phyloP scores from a whole-genome alignment of 2,888 invertebrate genomes.

The Spodoptera littoralis region DNA sequence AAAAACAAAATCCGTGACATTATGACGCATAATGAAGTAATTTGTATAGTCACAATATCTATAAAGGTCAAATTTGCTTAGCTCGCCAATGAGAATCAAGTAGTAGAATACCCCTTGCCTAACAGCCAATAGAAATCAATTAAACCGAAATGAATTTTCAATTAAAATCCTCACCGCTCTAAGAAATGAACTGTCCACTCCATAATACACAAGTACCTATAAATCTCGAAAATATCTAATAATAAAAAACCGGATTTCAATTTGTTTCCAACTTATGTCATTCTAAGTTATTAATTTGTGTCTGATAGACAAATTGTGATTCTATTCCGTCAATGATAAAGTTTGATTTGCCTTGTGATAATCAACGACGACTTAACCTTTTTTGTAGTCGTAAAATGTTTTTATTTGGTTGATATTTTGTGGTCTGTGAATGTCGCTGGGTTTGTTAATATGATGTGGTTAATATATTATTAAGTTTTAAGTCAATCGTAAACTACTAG shows the following conservation, averaged over 20 bases:
- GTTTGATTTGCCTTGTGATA: conserved; percentile 7
- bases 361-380: conserved; percentile 43
- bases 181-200: conserved; percentile 39
- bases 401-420: conserved; percentile 40
- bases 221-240: conserved; percentile 47
- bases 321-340: conserved; percentile 1
- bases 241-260: conserved; percentile 52
- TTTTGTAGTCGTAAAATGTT: conserved; percentile 40
- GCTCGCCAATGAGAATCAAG: too few species aligned
- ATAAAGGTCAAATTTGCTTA: too few species aligned
- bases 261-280: conserved; percentile 52
- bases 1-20: too few species aligned
- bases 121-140: conserved; percentile 26
- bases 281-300: conserved; percentile 39
- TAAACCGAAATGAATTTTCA: conserved; percentile 18
- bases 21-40: too few species aligned
- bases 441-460: too few species aligned
- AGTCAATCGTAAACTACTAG: too few species aligned
- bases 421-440: conserved; percentile 8
- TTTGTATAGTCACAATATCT: too few species aligned
- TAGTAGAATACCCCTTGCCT: not conserved
- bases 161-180: not conserved
- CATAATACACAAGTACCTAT: conserved; percentile 37
- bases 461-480: too few species aligned
- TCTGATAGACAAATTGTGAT: conserved; percentile 13